These are phyloP conservation scores for Falco cherrug DNA, from an alignment of 2,797 vertebrate genomes.

Conservation along the genomic window DNA sequence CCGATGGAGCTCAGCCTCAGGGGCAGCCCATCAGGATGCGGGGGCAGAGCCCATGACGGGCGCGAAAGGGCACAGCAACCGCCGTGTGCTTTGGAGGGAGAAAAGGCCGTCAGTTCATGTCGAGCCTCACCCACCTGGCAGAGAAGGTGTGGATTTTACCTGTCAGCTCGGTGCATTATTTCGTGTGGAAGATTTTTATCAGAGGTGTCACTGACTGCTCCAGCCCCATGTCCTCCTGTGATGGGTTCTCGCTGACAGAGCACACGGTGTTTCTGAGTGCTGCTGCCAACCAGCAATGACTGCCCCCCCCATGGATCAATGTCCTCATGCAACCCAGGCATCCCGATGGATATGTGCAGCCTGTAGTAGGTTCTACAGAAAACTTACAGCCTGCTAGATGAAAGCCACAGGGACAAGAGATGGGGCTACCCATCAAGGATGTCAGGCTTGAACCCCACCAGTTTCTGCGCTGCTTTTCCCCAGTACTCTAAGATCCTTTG, in stretches of 20 bases:
- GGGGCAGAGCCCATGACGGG: background rate
- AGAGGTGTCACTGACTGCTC: background rate
- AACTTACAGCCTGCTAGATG: background rate
- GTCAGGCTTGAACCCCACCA: background rate
- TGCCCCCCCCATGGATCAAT: background rate
- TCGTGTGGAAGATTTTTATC: background rate
- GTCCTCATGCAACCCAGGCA: background rate
- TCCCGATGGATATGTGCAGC: background rate
- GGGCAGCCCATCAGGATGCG: fast-evolving
- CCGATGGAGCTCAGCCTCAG: fast-evolving
- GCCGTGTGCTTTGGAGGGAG: fast-evolving
- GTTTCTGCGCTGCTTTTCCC: background rate
- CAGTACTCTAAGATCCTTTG: background rate
- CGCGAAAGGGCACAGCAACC: background rate
- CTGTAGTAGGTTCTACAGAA: background rate
- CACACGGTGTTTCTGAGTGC: background rate
- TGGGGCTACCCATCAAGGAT: background rate
- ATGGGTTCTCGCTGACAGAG: background rate
- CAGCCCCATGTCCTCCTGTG: background rate
- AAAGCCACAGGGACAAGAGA: background rate
- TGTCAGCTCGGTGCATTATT: background rate
- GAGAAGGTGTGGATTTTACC: background rate
- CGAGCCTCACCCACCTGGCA: background rate
- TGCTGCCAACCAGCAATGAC: background rate
- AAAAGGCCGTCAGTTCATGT: background rate